Evolutionary conservation across 2,113 vertebrate genomes (phyloP), one percentile per base, ranked within the genome.

Genomic region (Entelurus aequoreus): DNA sequence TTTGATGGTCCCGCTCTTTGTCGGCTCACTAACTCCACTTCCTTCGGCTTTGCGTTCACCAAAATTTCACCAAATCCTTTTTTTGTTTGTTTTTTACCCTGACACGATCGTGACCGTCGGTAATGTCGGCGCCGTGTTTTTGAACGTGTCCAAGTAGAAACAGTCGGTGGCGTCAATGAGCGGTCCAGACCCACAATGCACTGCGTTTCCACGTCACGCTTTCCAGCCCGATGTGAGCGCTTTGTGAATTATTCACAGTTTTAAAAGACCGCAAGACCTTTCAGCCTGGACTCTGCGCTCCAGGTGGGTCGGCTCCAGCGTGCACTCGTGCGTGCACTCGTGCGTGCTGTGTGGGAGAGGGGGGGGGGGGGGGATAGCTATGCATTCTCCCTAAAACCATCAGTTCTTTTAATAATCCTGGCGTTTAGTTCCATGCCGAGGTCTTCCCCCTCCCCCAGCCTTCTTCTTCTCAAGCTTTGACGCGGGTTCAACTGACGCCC

Each of bases 271-370:
- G n/a, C 4, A 37, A 15, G 37, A 40, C 4, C 19, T n/a, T 69
- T 87, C 74, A 48, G 83, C 65, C 15, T 36, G 54, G 8, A 5
- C 5, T 13, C 4, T 14, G 21, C 10, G 10, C 78, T 74, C 81
- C 69, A 69, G 76, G 77, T 19, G 81, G 60, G 61, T 56, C 81
- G 42, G 69, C 40, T 83, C 77, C 58, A 61, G 66, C 71, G 71
- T 91, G 88, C 51, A 81, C 68, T 64, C 66, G 70, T 58, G 69
- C 69, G 88, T 80, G 70, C 81, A 75, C 80, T 89, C 84, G 90
- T 75, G 67, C 67, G 63, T 55, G 4, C 6, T 21, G 63, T 61
- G 66, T n/a, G n/a, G n/a, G n/a, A n/a, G n/a, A n/a, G 16, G 76
- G 71, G 68, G 77, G n/a, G 56, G 65, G n/a, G 42, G 77, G 74